phyloP scores from a whole-genome alignment of 2,113 vertebrate genomes.

The Platycercus adscitus region DNA sequence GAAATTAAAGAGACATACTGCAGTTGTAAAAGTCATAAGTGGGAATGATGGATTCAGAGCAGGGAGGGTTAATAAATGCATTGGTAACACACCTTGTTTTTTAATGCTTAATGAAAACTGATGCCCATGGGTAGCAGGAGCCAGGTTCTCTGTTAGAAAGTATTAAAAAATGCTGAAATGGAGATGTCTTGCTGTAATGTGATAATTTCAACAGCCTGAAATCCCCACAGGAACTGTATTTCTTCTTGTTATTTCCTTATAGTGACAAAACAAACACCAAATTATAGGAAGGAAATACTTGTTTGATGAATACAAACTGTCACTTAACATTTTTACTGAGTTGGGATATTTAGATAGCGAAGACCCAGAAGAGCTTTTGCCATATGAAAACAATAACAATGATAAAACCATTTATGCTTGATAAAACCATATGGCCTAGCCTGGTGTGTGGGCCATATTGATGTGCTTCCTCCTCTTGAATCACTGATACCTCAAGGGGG shows the following conservation, averaged over 20 bases:
- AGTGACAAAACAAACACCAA: neutral
- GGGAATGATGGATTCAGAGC: neutral
- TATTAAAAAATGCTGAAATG: neutral
- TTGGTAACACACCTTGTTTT: neutral
- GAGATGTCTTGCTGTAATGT: neutral
- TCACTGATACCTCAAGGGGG: neutral
- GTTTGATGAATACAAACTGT: neutral
- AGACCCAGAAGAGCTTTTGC: neutral
- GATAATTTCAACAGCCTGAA: neutral
- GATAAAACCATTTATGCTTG: neutral
- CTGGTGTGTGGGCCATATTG: neutral
- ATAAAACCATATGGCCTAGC: neutral
- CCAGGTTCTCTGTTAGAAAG: neutral
- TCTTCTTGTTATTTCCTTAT: neutral
- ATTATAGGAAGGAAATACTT: neutral
- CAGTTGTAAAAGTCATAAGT: neutral
- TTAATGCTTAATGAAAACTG: neutral
- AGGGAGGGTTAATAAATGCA: neutral
- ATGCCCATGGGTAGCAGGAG: neutral
- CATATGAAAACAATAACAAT: neutral
- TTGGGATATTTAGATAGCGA: neutral
- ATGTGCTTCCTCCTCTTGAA: neutral
- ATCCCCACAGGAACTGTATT: neutral
- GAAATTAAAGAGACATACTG: neutral
- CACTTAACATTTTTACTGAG: neutral